Evolutionary conservation across 2,113 vertebrate genomes (phyloP).

Genomic region (Speoplatyrhinus poulsoni): DNA sequence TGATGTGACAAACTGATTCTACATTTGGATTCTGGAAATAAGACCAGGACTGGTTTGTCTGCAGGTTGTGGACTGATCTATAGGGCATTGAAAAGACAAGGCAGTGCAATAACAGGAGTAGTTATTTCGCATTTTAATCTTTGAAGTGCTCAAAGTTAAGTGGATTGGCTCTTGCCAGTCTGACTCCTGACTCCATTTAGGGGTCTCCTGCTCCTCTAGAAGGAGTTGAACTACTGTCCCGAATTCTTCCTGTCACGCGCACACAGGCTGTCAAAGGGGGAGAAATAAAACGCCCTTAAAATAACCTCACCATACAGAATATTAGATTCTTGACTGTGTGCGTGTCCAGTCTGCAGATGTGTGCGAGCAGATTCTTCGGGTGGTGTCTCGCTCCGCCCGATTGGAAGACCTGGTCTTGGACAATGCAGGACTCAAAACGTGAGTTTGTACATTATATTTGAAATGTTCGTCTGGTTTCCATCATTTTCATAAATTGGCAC

Average conservation of each 20-base stretch:
- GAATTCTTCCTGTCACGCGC: slow-evolving; percentile 32
- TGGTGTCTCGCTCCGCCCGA: slow-evolving; percentile 89
- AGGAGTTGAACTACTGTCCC: neutral
- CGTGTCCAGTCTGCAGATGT: slow-evolving; percentile 86
- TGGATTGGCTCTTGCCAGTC: neutral
- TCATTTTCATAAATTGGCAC: too few species aligned
- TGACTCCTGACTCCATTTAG: slow-evolving; percentile 34
- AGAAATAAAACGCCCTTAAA: neutral
- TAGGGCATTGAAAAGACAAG: slow-evolving; percentile 61
- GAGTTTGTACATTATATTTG: slow-evolving; percentile 46
- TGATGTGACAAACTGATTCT: neutral
- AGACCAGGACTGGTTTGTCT: too few species aligned
- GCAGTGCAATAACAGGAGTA: slow-evolving; percentile 20
- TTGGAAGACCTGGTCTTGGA: slow-evolving; percentile 93
- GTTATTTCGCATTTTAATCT: slow-evolving; percentile 63
- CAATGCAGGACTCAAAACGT: slow-evolving; percentile 94
- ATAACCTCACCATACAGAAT: too few species aligned
- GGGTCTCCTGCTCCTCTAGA: slow-evolving; percentile 8
- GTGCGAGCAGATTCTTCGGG: slow-evolving; percentile 92
- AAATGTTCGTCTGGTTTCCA: neutral
- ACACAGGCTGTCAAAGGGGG: slow-evolving; percentile 19
- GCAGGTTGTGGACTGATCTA: slow-evolving; percentile 34
- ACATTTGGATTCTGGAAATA: neutral
- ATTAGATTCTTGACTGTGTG: neutral
- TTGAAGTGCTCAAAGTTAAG: neutral